phyloP scores from a whole-genome alignment of 2,797 vertebrate species.

The Brachyrhaphis roseni region DNA sequence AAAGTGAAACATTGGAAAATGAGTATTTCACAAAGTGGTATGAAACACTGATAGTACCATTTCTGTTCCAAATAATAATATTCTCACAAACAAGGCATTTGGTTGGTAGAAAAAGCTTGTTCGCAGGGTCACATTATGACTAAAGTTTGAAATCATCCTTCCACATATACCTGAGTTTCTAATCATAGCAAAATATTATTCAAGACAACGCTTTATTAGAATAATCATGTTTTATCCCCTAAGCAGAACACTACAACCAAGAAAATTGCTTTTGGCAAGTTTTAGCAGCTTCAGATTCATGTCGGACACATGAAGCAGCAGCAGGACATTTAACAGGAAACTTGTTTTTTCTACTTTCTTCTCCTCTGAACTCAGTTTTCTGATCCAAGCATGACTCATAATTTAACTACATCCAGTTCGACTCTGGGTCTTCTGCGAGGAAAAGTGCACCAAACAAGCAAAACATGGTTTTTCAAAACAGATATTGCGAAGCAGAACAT shows the following conservation, averaged over 20 bases:
- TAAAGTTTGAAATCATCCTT: slow-evolving; percentile 47
- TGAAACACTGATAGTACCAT: slow-evolving; percentile 50
- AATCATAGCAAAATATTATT: slow-evolving; percentile 47
- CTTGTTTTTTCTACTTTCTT: slow-evolving; percentile 5
- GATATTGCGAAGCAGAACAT: slow-evolving; percentile 17
- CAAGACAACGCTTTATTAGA: slow-evolving; percentile 34
- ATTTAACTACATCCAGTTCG: slow-evolving; percentile 31
- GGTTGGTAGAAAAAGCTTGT: slow-evolving; percentile 60
- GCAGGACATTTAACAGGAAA: slow-evolving; percentile 23
- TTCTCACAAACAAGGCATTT: slow-evolving; percentile 69
- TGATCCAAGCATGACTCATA: slow-evolving; percentile 28
- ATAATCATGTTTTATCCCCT: slow-evolving; percentile 17
- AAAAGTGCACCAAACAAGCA: slow-evolving; percentile 42
- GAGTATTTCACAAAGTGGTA: slow-evolving; percentile 24
- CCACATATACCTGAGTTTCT: slow-evolving; percentile 72
- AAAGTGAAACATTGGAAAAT: slow-evolving; percentile 40
- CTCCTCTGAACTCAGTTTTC: slow-evolving; percentile 23
- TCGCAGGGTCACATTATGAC: slow-evolving; percentile 49
- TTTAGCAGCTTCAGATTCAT: slow-evolving; percentile 55
- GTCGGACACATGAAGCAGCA: slow-evolving; percentile 41
- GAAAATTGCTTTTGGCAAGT: slow-evolving; percentile 43
- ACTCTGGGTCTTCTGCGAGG: slow-evolving; percentile 35
- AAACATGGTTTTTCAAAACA: slow-evolving; percentile 9
- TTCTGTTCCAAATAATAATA: slow-evolving; percentile 31
- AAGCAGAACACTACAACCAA: slow-evolving; percentile 29